Percentiles rank a stretch among this genome's conserved stretches.
These are phyloP conservation scores for Lepidothrix coronata DNA, from an alignment of 2,113 vertebrate genomes.

Conservation along the genomic window DNA sequence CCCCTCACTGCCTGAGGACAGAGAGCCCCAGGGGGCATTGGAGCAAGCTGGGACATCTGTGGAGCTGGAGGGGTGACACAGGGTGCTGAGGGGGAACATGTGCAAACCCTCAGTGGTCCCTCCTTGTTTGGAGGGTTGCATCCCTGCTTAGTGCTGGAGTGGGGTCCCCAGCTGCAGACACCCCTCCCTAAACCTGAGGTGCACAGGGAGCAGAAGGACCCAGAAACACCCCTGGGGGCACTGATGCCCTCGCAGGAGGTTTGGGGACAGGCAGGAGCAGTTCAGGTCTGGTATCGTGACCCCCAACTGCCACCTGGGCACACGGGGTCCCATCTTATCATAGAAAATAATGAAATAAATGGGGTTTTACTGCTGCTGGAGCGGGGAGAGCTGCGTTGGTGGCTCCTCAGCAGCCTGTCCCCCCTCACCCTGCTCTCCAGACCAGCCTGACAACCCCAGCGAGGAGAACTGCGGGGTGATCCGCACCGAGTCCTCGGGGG, in stretches of 20 bases:
- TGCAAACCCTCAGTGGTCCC: neutral
- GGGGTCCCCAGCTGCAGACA: neutral
- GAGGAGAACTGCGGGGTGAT: conserved; percentile 95
- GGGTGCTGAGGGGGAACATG: neutral
- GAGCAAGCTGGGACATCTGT: neutral
- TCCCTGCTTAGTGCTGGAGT: neutral
- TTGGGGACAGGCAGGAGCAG: neutral
- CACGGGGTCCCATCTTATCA: accelerated
- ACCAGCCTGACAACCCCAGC: conserved; percentile 87
- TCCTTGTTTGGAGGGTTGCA: neutral
- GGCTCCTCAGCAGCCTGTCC: neutral
- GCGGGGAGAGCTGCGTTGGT: neutral
- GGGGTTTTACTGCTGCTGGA: neutral
- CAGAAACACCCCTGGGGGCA: neutral
- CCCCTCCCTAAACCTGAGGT: neutral
- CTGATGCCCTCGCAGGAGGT: neutral
- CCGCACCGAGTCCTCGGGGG: conserved; percentile 87
- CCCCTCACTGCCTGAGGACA: neutral
- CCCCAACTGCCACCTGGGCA: accelerated
- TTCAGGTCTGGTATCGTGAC: neutral
- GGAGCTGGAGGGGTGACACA: neutral
- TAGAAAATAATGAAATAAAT: neutral
- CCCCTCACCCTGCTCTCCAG: conserved; percentile 52
- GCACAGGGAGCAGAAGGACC: neutral
- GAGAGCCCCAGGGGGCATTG: neutral